Percentiles rank a stretch among this genome's conserved stretches.
Conservation (phyloP, 2,888 invertebrate genomes). For the Anagyrus pseudococci region DNA sequence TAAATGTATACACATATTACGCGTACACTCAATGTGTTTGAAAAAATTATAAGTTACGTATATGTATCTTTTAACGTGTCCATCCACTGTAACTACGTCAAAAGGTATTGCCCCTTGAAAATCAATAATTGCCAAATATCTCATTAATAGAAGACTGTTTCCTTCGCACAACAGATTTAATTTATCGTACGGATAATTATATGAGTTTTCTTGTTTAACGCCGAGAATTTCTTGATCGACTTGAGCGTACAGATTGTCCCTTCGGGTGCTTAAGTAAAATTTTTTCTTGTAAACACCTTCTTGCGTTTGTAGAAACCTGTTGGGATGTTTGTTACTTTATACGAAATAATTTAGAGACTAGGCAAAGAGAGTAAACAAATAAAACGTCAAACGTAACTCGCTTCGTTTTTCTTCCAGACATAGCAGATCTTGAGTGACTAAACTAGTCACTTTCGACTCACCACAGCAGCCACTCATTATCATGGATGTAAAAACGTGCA, state of each 20-base stretch:
- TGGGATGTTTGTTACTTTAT: neutral
- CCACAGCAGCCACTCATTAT: slow-evolving; percentile 66
- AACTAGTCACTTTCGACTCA: slow-evolving; percentile 68
- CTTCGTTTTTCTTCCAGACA: slow-evolving; percentile 72
- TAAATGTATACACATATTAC: slow-evolving; percentile 5
- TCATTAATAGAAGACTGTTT: slow-evolving; percentile 67
- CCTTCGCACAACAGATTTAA: slow-evolving; percentile 69
- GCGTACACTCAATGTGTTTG: too few relatives aligned
- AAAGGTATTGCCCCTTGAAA: slow-evolving; percentile 67
- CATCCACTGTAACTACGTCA: slow-evolving; percentile 67
- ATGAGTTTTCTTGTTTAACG: too few relatives aligned
- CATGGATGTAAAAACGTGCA: slow-evolving; percentile 69
- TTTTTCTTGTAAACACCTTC: slow-evolving; percentile 64
- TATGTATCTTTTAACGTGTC: slow-evolving; percentile 67
- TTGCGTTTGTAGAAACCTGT: slow-evolving; percentile 63
- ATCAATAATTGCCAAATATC: slow-evolving; percentile 67
- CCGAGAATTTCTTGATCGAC: too few relatives aligned
- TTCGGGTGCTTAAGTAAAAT: slow-evolving; percentile 63
- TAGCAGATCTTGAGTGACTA: slow-evolving; percentile 68
- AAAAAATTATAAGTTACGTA: slow-evolving; percentile 70
- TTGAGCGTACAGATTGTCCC: too few relatives aligned
- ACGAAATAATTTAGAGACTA: neutral
- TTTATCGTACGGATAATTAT: slow-evolving; percentile 56
- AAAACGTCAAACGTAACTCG: slow-evolving; percentile 56
- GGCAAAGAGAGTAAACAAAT: slow-evolving; percentile 5